These are phyloP conservation scores for Plemyria rubiginata DNA, from an alignment of 2,888 invertebrate species.

Conservation along the genomic window DNA sequence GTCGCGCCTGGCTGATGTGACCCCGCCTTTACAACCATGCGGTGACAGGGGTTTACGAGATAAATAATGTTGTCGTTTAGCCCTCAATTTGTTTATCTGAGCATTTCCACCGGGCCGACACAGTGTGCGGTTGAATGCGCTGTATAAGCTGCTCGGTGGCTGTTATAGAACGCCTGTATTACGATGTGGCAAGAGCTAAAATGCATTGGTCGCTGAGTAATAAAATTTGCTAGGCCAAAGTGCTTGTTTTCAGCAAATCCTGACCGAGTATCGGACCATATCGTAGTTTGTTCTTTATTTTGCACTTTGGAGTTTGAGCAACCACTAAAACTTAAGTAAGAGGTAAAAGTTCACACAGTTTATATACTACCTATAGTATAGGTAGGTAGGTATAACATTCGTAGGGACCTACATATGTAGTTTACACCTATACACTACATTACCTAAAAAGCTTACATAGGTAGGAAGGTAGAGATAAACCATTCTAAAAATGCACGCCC, in stretches of 20 bases:
- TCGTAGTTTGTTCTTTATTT: slow-evolving; percentile 11
- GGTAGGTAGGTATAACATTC: no score
- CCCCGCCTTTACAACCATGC: slow-evolving; percentile 42
- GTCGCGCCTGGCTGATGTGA: slow-evolving; percentile 2
- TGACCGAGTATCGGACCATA: slow-evolving; percentile 11
- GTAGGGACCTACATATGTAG: no score
- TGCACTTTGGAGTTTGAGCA: background rate
- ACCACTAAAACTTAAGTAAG: background rate
- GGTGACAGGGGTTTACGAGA: slow-evolving; percentile 54
- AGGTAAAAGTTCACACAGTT: no score
- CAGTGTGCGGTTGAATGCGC: slow-evolving; percentile 36
- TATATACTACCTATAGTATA: no score
- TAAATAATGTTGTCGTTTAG: slow-evolving; percentile 57
- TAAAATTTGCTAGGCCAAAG: slow-evolving; percentile 16
- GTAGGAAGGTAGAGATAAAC: no score
- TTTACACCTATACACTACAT: no score
- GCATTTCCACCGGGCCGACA: slow-evolving; percentile 38
- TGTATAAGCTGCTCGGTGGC: slow-evolving; percentile 37
- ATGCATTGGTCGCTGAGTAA: slow-evolving; percentile 35
- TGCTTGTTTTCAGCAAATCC: slow-evolving; percentile 17
- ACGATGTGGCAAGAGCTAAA: slow-evolving; percentile 40
- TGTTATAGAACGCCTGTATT: slow-evolving; percentile 40
- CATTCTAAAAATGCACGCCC: no score
- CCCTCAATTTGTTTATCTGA: slow-evolving; percentile 56
- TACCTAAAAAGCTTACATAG: no score